Conservation (phyloP, 2,888 invertebrate species). For the Rhagium mordax region DNA sequence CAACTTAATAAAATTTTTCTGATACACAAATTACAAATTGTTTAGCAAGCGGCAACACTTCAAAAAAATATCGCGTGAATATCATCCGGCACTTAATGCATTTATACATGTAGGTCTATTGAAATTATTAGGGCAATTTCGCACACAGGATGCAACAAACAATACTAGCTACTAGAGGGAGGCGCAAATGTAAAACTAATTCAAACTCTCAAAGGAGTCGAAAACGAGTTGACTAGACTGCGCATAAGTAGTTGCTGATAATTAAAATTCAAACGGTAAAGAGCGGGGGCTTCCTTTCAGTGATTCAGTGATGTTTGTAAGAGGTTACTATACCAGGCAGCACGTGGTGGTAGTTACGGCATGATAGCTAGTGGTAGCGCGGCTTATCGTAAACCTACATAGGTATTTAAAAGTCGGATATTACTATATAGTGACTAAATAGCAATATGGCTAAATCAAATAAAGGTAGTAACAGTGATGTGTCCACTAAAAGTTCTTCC, state of each 20-base stretch:
- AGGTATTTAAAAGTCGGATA: neutral
- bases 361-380: slow-evolving; percentile 3
- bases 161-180: slow-evolving; percentile 26
- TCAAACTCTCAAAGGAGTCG: slow-evolving; percentile 22
- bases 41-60: neutral
- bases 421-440: neutral
- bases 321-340: slow-evolving; percentile 15
- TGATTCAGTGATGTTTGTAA: slow-evolving; percentile 17
- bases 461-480: slow-evolving; percentile 15
- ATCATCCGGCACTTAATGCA: slow-evolving; percentile 16
- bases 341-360: slow-evolving; percentile 25
- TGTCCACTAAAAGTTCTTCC: slow-evolving; percentile 28
- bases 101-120: neutral
- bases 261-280: slow-evolving; percentile 23
- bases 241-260: slow-evolving; percentile 25
- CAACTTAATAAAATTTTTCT: neutral
- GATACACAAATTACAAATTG: neutral
- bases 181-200: slow-evolving; percentile 31
- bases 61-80: slow-evolving; percentile 13
- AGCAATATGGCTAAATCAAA: slow-evolving; percentile 38
- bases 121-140: slow-evolving; percentile 40
- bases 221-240: slow-evolving; percentile 23
- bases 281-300: slow-evolving; percentile 11
- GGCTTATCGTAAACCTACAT: neutral
- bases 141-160: slow-evolving; percentile 44